Conservation (phyloP, 2,888 invertebrate species). For the Plebejus melissa region DNA sequence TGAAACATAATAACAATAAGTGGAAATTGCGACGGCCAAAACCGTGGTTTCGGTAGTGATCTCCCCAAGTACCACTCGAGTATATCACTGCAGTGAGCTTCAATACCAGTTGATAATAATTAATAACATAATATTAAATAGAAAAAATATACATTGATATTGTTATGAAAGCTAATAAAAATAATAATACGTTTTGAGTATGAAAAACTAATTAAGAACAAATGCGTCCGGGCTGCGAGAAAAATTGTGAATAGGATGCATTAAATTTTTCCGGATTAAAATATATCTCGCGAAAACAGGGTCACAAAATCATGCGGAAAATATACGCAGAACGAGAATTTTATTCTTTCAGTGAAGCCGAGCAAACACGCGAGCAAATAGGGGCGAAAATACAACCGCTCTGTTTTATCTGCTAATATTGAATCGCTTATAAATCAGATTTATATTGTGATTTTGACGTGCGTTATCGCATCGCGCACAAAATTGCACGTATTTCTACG, state of each 20-base stretch:
- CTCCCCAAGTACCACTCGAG: too few relatives aligned
- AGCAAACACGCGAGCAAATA: background rate
- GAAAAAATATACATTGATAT: too few relatives aligned
- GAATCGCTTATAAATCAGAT: slow-evolving; percentile 4
- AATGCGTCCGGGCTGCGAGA: background rate
- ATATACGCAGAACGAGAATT: background rate
- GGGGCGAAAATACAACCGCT: background rate
- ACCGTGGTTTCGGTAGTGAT: too few relatives aligned
- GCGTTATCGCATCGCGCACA: background rate
- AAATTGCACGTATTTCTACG: background rate
- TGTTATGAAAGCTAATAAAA: too few relatives aligned
- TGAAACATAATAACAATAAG: too few relatives aligned
- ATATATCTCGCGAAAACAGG: slow-evolving; percentile 8
- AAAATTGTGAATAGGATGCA: slow-evolving; percentile 4
- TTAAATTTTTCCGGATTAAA: background rate
- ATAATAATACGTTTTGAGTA: background rate
- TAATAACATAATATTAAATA: too few relatives aligned
- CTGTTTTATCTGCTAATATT: background rate
- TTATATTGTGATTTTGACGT: background rate
- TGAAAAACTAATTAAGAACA: background rate
- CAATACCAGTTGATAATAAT: too few relatives aligned
- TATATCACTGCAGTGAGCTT: too few relatives aligned
- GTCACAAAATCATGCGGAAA: slow-evolving; percentile 8
- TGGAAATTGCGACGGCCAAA: too few relatives aligned
- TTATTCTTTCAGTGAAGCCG: background rate